phyloP scores from a whole-genome alignment of 2,888 invertebrate genomes.

The Alloscopus bannaensis region DNA sequence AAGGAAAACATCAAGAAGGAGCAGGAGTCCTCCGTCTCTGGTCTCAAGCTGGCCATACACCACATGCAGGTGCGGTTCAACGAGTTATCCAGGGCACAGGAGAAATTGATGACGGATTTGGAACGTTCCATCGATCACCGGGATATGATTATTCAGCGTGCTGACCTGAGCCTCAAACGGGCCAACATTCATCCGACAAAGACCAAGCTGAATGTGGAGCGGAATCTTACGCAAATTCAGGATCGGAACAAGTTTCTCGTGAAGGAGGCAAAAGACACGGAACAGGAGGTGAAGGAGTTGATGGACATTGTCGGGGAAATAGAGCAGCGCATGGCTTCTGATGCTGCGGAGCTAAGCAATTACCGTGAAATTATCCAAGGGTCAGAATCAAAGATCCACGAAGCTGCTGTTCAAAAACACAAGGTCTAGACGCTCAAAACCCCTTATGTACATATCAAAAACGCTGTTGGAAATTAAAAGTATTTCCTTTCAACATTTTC shows the following conservation, averaged over 20 bases:
- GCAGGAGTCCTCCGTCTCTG: slow-evolving; percentile 66
- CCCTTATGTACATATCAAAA: slow-evolving; percentile 19
- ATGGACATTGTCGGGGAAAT: slow-evolving; percentile 74
- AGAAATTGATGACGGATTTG: slow-evolving; percentile 81
- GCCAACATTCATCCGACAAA: slow-evolving; percentile 77
- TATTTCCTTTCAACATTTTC: slow-evolving; percentile 36
- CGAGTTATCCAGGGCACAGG: slow-evolving; percentile 79
- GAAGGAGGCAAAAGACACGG: slow-evolving; percentile 73
- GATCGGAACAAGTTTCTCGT: slow-evolving; percentile 79
- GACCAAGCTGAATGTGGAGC: slow-evolving; percentile 77
- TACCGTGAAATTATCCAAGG: slow-evolving; percentile 74
- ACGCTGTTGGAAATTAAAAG: slow-evolving; percentile 30
- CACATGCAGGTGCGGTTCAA: slow-evolving; percentile 75
- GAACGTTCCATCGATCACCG: slow-evolving; percentile 81
- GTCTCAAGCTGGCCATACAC: slow-evolving; percentile 70
- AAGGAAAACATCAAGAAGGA: slow-evolving; percentile 83
- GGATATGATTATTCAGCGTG: slow-evolving; percentile 80
- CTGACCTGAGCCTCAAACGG: slow-evolving; percentile 79
- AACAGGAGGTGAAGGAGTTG: slow-evolving; percentile 75
- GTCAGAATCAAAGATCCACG: slow-evolving; percentile 75
- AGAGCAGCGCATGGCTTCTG: slow-evolving; percentile 73
- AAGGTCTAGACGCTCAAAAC: slow-evolving; percentile 69
- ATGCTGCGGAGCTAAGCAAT: slow-evolving; percentile 74
- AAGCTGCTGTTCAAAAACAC: slow-evolving; percentile 76
- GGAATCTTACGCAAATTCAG: slow-evolving; percentile 80